Conservation (phyloP, 2,888 invertebrate genomes). For the Cactoblastis cactorum region DNA sequence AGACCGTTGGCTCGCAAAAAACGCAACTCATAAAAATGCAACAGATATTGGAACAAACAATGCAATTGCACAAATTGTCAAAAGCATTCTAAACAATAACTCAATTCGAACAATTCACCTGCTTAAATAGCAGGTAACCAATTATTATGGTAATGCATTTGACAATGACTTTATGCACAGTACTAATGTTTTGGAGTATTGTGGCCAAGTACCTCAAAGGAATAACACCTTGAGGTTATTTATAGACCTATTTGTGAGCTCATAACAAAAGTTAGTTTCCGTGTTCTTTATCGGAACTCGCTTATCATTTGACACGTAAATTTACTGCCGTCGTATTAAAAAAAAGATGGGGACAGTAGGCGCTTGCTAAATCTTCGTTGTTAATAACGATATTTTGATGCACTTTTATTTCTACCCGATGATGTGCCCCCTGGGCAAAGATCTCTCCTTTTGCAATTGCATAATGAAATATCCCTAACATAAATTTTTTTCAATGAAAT, state of each 20-base stretch:
- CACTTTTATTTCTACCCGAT: not conserved
- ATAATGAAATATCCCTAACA: too few relatives aligned
- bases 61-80: constrained; percentile 59
- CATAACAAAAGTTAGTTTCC: constrained; percentile 74
- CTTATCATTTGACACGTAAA: constrained; percentile 64
- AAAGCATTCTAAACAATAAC: constrained; percentile 47
- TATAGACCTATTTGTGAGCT: constrained; percentile 65
- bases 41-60: constrained; percentile 31
- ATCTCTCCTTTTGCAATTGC: too few relatives aligned
- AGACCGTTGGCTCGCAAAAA: constrained; percentile 61
- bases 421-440: too few relatives aligned
- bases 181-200: constrained; percentile 68
- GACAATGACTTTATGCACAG: constrained; percentile 58
- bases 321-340: constrained; percentile 46
- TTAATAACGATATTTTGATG: not conserved
- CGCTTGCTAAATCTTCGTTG: constrained; percentile 13
- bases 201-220: constrained; percentile 61
- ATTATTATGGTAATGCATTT: constrained; percentile 70
- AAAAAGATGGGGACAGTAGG: constrained; percentile 21
- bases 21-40: constrained; percentile 42
- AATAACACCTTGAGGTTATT: constrained; percentile 74
- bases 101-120: constrained; percentile 60
- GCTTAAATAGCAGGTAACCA: constrained; percentile 65
- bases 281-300: constrained; percentile 65
- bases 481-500: too few relatives aligned